These are phyloP conservation scores for Yponomeuta plumbellus DNA, from an alignment of 2,888 invertebrate species.

Conservation along the genomic window DNA sequence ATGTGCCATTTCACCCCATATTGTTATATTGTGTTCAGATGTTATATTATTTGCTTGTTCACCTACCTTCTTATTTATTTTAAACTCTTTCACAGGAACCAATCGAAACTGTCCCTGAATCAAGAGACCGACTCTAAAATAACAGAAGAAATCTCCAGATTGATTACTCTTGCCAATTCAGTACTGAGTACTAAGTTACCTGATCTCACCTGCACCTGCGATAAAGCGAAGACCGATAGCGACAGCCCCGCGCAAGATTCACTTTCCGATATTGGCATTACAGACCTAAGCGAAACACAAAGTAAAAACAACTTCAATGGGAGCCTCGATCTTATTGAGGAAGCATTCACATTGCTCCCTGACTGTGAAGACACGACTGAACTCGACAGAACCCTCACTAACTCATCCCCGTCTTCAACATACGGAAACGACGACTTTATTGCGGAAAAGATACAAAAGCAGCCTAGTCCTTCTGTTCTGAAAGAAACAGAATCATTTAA, in stretches of 20 bases:
- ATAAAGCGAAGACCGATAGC: not conserved
- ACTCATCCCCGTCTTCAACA: conserved; percentile 36
- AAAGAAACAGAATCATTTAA: not conserved
- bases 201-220: conserved; percentile 46
- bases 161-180: conserved; percentile 70
- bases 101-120: conserved; percentile 53
- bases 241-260: not conserved
- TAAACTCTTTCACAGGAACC: conserved; percentile 45
- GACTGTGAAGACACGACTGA: not conserved
- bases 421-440: conserved; percentile 43
- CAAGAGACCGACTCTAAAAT: conserved; percentile 56
- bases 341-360: conserved; percentile 26
- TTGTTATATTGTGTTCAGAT: too few relatives aligned
- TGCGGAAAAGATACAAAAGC: conserved; percentile 22
- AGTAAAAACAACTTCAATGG: conserved; percentile 2
- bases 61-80: not conserved
- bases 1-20: not conserved
- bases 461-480: not conserved
- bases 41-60: too few relatives aligned
- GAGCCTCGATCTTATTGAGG: conserved; percentile 33
- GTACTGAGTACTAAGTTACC: conserved; percentile 65
- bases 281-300: conserved; percentile 6
- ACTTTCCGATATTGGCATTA: not conserved
- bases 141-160: conserved; percentile 61
- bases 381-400: not conserved